Base-by-base conservation (phyloP, 2,113 vertebrate genomes). In the Zootoca vivipara region DNA sequence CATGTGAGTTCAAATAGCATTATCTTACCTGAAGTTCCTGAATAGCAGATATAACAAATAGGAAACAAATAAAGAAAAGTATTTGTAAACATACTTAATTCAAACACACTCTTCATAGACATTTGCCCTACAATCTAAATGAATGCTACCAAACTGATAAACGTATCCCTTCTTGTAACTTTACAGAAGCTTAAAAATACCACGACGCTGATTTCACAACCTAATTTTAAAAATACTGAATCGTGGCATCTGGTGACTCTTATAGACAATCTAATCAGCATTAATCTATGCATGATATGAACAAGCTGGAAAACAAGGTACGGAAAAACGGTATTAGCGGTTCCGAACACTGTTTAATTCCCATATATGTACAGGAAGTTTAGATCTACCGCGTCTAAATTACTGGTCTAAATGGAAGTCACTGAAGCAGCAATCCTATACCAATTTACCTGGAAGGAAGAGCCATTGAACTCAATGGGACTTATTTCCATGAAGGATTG, bases 21-120 rank as follows among this genome's bases (percentile, higher is more conserved):
- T 88, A 78, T 94, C 98, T 98, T 98, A 99, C 99, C 98, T 99
- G 98, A 92, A 99, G 97, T 96, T 99, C 99, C 99, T 99, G 97
- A 96, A 96, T 93, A 95, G 98, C 97, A 97, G 95, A 97, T 95
- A 97, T 94, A 97, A 97, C 96, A 97, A 94, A 97, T 12, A 97
- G 95, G 97, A 98, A 97, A 97, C 96, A 98, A 97, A 98, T 96
- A 96, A 96, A 97, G 81, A 88, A 95, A 96, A 96, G 93, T 95
- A 96, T 97, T 94, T 97, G 96, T 97, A 96, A 96, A 97, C 96
- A 95, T 87, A 93, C 93, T 94, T 95, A 77, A 93, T 92, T 92
- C 91, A 88, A 83, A 83, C 74, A 88, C 52, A 77, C 58, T 78
- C 62, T 77, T 52, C 82, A 78, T 65, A 96, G 87, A 92, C 87